Base-by-base conservation (phyloP, 2,113 vertebrate genomes). In the Verasper variegatus region DNA sequence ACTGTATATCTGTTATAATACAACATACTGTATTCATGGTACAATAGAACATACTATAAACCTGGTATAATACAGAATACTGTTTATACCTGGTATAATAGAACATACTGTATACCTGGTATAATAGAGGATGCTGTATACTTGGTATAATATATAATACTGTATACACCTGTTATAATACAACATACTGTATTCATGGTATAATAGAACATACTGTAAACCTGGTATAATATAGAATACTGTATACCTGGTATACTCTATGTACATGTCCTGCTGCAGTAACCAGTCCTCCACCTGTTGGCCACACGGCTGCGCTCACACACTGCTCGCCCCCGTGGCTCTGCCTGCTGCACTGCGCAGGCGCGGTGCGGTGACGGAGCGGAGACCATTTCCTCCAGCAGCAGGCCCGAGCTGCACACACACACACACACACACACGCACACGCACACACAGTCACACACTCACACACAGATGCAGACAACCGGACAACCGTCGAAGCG, bases 321-420 rank as follows among this genome's bases (percentile, higher is more conserved):
- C 21, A 66, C 85, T 68, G 54, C 67, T 71, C 27, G 35, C 45
- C 66, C 7, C 51, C 4, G 8, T 61, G 65, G 69, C 59, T 27
- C 3, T 5, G 45, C 56, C 2, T 6, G 0, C 0, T 35, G 27
- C 24, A 56, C 2, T 35, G 91, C 93, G 92, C 93, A 91, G 92
- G 93, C 92, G 92, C 10, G 0, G 5, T 65, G 0, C 13, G 7
- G 10, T 51, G 26, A 71, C 61, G 10, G 76, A 74, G 75, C 70
- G 85, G 92, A 91, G 88, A 86, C 91, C 92, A 94, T 94, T 94
- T 94, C 93, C 88, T 92, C 90, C 84, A 86, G 27, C 84, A 84
- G 86, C 78, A 91, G 93, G 47, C 47, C 47, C 35, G 70, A 83
- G 76, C 66, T 73, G 7, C 56, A 1, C 52, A 35, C 67, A 57